Conservation (phyloP, 1,140 invertebrate species). For the Brachionus rubens region DNA sequence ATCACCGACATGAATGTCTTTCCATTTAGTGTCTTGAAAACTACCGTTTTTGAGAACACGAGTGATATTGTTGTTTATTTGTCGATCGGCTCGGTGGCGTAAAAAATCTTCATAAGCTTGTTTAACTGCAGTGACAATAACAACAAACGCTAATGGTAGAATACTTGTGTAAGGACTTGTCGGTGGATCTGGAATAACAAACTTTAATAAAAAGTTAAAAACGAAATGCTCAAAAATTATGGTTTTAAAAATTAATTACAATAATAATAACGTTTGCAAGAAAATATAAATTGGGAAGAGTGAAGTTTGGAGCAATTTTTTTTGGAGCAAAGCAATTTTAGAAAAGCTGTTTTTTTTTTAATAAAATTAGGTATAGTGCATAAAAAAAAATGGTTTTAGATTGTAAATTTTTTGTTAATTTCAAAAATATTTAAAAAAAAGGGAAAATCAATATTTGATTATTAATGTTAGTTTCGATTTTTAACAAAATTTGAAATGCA, state of each 20-base stretch:
- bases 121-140: constrained; percentile 70
- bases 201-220: constrained; percentile 10
- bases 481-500: no score
- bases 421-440: no score
- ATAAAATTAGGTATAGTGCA: no score
- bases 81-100: constrained; percentile 70
- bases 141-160: constrained; percentile 73
- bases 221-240: background rate
- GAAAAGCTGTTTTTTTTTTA: no score
- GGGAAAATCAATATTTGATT: no score
- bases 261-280: constrained; percentile 69
- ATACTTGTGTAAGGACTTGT: constrained; percentile 68
- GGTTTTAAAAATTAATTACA: constrained; percentile 60
- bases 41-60: constrained; percentile 66
- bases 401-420: no score
- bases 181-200: constrained; percentile 34
- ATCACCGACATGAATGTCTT: constrained; percentile 63
- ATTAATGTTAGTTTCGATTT: no score
- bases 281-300: no score
- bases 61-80: constrained; percentile 69
- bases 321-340: no score
- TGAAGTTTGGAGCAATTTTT: no score
- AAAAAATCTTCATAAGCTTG: constrained; percentile 75
- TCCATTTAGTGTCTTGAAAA: constrained; percentile 55
- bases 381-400: no score